Evolutionary conservation across 2,888 invertebrate species (phyloP), one percentile per base, ranked within the genome.

Genomic region (Cremastinae sp.): DNA sequence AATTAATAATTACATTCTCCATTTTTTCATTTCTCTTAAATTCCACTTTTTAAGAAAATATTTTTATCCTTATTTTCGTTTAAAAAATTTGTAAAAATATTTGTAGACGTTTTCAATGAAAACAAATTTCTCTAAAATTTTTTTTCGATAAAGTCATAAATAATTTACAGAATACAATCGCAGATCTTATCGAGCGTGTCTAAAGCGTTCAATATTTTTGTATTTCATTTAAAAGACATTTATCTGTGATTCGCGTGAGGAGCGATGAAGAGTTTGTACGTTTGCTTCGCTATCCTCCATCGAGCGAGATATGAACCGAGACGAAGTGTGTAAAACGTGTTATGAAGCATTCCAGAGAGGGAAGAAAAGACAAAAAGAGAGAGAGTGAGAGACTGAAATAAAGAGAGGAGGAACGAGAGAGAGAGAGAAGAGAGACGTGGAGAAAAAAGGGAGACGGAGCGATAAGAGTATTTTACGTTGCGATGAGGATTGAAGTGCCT

Each of bases 311-410:
- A 55, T 65, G 43, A 55, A 53, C 39, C 68, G 39, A 47, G 20
- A 56, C 45, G 37, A 20, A 22, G 41, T 35, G 16, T 28, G 43
- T 20, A 43, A 58, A 43, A 41, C 58, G 59, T 47, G 49, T 37
- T 62, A 37, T 47, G 35, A 28, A 62, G 47, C 47, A 16, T 62
- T 37, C 18, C 35, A 47, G 43, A 14, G 14, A 37, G 22, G 53
- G 9, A 53, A 49, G 43, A 64, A 56, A 43, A 16, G 62, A 39
- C 65, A 22, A 58, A 68, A 43, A 56, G 72, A 16, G 20, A 53
- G 16, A 47, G 65, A 43, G 70, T 22, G 28, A 45, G 47, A 37
- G 43, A 53, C 45, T 59, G 14, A 49, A 43, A 35, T 28, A 35
- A 35, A 12, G 35, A 35, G 43, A 20, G 37, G 35, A 45, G 10